Percentiles rank a stretch among this genome's conserved stretches.
Evolutionary conservation across 2,888 invertebrate genomes (phyloP).

Genomic region (Drosophila neutralis): DNA sequence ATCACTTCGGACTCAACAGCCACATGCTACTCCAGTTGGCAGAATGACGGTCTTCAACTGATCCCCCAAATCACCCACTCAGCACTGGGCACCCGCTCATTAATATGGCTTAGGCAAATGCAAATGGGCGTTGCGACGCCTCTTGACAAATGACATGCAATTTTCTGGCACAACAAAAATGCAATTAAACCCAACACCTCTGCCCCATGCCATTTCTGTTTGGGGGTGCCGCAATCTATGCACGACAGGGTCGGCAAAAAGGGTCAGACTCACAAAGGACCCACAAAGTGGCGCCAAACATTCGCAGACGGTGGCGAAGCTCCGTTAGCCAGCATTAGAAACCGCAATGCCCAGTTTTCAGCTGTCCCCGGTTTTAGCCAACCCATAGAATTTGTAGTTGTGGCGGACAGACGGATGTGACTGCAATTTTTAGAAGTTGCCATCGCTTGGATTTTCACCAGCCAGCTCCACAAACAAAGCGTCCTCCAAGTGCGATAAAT

Average conservation of each 20-base stretch:
- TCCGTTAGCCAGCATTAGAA: conserved; percentile 46
- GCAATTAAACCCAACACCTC: conserved; percentile 72
- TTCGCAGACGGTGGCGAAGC: conserved; percentile 65
- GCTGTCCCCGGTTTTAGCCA: conserved; percentile 8
- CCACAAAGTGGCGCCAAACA: conserved; percentile 59
- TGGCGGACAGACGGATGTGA: conserved; percentile 67
- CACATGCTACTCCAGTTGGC: conserved; percentile 8
- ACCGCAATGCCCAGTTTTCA: conserved; percentile 26
- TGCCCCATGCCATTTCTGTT: background rate
- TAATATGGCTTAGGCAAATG: conserved; percentile 77
- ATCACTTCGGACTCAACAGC: conserved; percentile 3
- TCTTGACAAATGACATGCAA: conserved; percentile 78
- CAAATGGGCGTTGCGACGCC: conserved; percentile 61
- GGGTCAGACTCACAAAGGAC: conserved; percentile 47
- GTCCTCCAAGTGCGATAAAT: conserved; percentile 76
- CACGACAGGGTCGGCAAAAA: conserved; percentile 36
- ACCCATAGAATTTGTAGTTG: background rate
- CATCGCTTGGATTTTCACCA: conserved; percentile 68
- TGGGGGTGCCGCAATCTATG: conserved; percentile 29
- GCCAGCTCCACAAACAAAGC: conserved; percentile 74
- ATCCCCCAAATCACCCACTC: conserved; percentile 28
- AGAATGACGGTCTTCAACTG: conserved; percentile 2
- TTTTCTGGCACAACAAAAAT: conserved; percentile 69
- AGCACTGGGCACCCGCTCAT: conserved; percentile 52
- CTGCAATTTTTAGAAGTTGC: conserved; percentile 71